Percentiles rank a stretch among this genome's conserved stretches.
Conservation (phyloP, 2,113 vertebrate species). For the Trachemys scripta region DNA sequence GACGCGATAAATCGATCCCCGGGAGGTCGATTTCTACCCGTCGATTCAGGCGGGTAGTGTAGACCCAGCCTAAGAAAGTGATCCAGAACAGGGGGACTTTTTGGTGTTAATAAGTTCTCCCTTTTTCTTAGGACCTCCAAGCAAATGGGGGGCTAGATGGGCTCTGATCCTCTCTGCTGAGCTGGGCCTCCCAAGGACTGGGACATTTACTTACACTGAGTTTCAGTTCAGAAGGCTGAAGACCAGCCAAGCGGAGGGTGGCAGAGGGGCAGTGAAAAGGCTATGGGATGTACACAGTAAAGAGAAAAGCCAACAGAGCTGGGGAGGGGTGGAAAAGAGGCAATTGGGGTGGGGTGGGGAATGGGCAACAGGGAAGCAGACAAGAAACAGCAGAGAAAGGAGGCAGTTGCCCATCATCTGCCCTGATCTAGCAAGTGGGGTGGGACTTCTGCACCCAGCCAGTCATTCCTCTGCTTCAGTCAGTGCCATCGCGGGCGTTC, state of each 20-base stretch:
- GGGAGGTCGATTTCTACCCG: too few relatives aligned
- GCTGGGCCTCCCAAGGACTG: neutral
- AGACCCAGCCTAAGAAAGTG: neutral
- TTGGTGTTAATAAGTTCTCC: neutral
- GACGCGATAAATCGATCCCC: too few relatives aligned
- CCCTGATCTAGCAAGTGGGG: neutral
- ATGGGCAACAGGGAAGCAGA: neutral
- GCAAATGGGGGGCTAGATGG: neutral
- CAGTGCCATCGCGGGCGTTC: neutral
- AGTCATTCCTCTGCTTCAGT: neutral
- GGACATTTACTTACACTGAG: neutral
- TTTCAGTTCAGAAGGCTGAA: neutral
- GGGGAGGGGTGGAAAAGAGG: too few relatives aligned
- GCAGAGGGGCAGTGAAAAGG: too few relatives aligned
- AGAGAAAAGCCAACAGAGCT: too few relatives aligned
- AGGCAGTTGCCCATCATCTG: too few relatives aligned
- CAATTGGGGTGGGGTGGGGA: too few relatives aligned
- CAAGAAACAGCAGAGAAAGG: neutral
- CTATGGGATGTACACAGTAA: too few relatives aligned
- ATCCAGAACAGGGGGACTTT: neutral
- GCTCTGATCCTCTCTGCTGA: neutral
- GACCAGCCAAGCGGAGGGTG: neutral
- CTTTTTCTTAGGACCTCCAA: neutral
- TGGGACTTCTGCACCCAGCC: neutral
- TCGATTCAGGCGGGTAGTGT: too few relatives aligned